Evolutionary conservation across 2,113 vertebrate species (phyloP), one percentile per base, ranked within the genome.

Genomic region (Blennius ocellaris): DNA sequence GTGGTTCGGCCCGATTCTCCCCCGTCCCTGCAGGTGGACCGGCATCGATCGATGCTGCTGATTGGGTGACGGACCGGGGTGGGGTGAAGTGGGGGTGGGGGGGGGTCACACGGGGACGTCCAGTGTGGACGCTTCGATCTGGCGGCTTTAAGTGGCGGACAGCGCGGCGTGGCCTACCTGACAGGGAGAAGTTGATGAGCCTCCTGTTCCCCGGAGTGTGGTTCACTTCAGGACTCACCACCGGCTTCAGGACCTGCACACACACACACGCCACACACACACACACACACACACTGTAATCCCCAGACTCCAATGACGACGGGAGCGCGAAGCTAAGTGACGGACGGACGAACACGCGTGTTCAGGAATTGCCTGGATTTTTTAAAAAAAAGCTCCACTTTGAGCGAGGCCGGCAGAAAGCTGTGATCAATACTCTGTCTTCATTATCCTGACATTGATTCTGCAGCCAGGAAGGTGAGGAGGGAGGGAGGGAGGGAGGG

Each of bases 151-250:
- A 55, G 11, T 17, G 59, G 4, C 1, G 37, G 14, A 44, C 7
- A 6, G 21, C 49, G n/a, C 12, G 21, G 36, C 2, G 7, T 7
- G 57, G 21, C 21, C 70, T 92, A 99, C 98, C 96, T 91, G 97
- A 99, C 73, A 99, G 85, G 7, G 95, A 96, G 88, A 99, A 99
- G 87, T 96, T 99, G 90, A 99, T 97, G 75, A 99, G 92, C 16
- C 97, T 96, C 66, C 97, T 95, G 84, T 91, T 97, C 82, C 96
- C 96, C 83, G 95, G 93, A 50, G 92, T 94, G 67, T 94, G 95
- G 66, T 89, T 89, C 43, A 94, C 94, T 60, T 99, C 97, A 66
- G 96, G 95, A 80, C 89, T 94, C 57, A 94, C 94, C 86, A 96
- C 93, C 17, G 93, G 96, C 93, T 98, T 99, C 87, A 96, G 94